phyloP scores from a whole-genome alignment of 2,797 vertebrate species.

The Lerista edwardsae region DNA sequence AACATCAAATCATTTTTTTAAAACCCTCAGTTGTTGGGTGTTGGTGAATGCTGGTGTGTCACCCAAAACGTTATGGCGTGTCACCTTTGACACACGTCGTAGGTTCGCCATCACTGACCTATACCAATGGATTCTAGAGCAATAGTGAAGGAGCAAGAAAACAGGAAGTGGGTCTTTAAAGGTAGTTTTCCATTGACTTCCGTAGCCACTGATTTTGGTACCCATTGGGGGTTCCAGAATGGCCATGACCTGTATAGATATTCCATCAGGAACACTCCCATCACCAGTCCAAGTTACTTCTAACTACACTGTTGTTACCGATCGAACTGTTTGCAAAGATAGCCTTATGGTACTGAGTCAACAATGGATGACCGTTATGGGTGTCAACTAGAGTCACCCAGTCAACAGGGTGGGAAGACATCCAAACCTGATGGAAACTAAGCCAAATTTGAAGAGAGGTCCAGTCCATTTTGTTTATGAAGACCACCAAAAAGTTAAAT shows the following conservation, averaged over 20 bases:
- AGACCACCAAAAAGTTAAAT: background rate
- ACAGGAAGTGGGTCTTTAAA: too few relatives aligned
- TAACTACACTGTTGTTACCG: background rate
- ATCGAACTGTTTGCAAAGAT: background rate
- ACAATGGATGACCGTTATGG: background rate
- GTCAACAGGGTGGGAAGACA: conserved; percentile 2
- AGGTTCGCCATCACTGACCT: too few relatives aligned
- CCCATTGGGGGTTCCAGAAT: too few relatives aligned
- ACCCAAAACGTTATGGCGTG: too few relatives aligned
- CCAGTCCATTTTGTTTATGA: background rate
- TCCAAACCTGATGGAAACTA: background rate
- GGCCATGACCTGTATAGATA: background rate
- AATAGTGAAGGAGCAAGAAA: too few relatives aligned
- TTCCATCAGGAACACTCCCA: background rate
- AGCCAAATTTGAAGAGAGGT: background rate
- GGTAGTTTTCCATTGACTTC: too few relatives aligned
- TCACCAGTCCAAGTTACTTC: background rate
- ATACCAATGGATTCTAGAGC: too few relatives aligned
- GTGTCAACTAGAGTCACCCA: background rate
- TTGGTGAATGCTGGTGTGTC: too few relatives aligned
- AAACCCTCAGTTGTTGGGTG: too few relatives aligned
- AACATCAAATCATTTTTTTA: too few relatives aligned
- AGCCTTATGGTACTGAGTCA: background rate
- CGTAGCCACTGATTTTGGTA: too few relatives aligned
- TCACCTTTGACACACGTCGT: too few relatives aligned